A percentile compares a stretch with the other conserved stretches of the same genome.
phyloP scores from a whole-genome alignment of 2,113 vertebrate species.

The Nothocercus julius region DNA sequence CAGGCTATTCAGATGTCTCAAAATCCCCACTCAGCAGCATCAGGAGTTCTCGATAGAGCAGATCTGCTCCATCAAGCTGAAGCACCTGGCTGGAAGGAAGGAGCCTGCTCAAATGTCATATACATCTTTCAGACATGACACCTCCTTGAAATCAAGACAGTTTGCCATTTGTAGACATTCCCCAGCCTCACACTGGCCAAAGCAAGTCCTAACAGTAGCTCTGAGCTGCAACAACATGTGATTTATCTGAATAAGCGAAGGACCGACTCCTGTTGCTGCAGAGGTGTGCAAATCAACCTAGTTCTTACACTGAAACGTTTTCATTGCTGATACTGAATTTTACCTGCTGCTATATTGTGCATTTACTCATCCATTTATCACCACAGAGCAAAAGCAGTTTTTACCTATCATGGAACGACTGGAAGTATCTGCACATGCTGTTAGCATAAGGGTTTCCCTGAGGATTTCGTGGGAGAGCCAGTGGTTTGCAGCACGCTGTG shows the following conservation, averaged over 20 bases:
- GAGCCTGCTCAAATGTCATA: constrained; percentile 1
- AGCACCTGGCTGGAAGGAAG: constrained; percentile 16
- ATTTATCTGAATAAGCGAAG: constrained; percentile 51
- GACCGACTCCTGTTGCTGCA: constrained; percentile 33
- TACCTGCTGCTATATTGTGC: constrained; percentile 27
- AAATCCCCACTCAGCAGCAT: constrained; percentile 8
- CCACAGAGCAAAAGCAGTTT: constrained; percentile 26
- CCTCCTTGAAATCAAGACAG: constrained; percentile 53
- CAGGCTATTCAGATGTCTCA: background rate
- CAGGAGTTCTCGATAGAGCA: background rate
- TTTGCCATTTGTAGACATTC: constrained; percentile 43
- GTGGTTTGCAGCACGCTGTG: constrained; percentile 12
- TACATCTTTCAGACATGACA: constrained; percentile 54
- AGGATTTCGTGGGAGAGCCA: constrained; percentile 7
- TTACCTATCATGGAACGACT: constrained; percentile 41
- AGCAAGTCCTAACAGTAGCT: constrained; percentile 23
- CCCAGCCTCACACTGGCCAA: background rate
- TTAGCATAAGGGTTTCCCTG: constrained; percentile 28
- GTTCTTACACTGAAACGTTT: constrained; percentile 50
- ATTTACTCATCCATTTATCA: constrained; percentile 27
- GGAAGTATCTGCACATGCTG: constrained; percentile 5
- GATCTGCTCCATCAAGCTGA: background rate
- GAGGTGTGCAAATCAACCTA: constrained; percentile 40
- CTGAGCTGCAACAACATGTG: constrained; percentile 58
- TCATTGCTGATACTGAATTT: constrained; percentile 13